Evolutionary conservation across 2,113 vertebrate species (phyloP).

Genomic region (Octodon degus): DNA sequence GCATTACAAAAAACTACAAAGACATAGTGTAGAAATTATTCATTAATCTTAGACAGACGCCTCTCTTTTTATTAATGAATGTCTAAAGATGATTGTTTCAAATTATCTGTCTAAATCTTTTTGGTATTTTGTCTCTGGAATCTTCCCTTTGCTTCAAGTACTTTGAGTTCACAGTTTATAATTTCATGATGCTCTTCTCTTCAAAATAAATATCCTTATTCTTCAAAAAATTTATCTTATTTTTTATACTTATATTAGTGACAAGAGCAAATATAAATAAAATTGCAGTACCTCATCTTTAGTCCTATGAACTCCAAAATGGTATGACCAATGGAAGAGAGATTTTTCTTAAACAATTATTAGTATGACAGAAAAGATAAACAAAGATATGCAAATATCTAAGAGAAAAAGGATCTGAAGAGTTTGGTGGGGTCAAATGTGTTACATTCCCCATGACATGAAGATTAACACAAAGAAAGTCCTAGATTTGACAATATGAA

Average conservation of each 20-base stretch:
- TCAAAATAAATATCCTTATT: neutral
- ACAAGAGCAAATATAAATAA: neutral
- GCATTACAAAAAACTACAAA: neutral
- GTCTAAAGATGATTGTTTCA: neutral
- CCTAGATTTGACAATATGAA: neutral
- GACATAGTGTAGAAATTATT: neutral
- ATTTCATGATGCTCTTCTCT: neutral
- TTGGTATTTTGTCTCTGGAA: neutral
- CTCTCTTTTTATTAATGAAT: neutral
- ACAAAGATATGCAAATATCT: neutral
- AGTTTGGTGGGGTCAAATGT: neutral
- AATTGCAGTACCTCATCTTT: neutral
- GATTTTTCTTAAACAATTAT: neutral
- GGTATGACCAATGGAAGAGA: neutral
- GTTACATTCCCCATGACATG: neutral
- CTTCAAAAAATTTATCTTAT: neutral
- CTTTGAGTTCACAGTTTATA: neutral
- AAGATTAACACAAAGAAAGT: neutral
- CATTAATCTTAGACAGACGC: neutral
- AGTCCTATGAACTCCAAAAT: neutral
- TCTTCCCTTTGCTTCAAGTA: neutral
- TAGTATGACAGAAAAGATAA: neutral
- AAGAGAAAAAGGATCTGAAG: neutral
- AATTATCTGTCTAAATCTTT: neutral
- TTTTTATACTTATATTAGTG: neutral